Base-by-base conservation (phyloP, 1,140 invertebrate species). In the Anadara kagoshimensis region DNA sequence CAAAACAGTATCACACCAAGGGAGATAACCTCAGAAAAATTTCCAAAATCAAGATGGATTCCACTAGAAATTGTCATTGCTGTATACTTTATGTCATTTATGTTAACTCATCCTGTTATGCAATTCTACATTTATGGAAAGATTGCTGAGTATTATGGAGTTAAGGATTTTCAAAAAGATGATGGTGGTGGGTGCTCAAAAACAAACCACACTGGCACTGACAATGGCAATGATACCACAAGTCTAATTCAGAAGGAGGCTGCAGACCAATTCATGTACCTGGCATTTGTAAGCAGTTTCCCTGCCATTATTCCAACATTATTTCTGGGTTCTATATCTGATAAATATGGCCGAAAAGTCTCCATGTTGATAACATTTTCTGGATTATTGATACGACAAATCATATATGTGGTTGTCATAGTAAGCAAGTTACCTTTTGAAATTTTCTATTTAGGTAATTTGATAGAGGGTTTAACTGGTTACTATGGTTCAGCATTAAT, bases 101-200 rank as follows among this genome's bases (percentile, higher is more conserved):
- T 59, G 3, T 36, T 47, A 14, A n/a, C 62, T 7, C 3, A 26
- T 16, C 62, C 70, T 8, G 43, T 73, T 24, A 53, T 26, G 41
- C 70, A 73, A 49, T 73, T 57, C 24, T 73, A 66, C 24, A 44
- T 66, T n/a, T 58, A 65, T 16, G 51, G 26, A 18, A n/a, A 57
- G 22, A 43, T 73, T 5, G 70, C 70, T 10, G 57, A 58, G 12
- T 8, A 64, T n/a, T 56, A 73, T 26, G 62, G 62, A 8, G 45
- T 49, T 16, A 8, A 49, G 24, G 24, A 66, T 59, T 65, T 66
- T 59, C 54, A 66, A 14, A 49, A 59, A 18, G 26, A 66, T 24
- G 56, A 61, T 29, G 10, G 47, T 5, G 10, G 22, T 24, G 26
- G 18, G 2, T 69, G 67, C 49, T 14, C 51, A 16, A 24, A 4